Evolutionary conservation across 2,888 invertebrate genomes (phyloP).

Genomic region (Pseudeuparius sepicola): DNA sequence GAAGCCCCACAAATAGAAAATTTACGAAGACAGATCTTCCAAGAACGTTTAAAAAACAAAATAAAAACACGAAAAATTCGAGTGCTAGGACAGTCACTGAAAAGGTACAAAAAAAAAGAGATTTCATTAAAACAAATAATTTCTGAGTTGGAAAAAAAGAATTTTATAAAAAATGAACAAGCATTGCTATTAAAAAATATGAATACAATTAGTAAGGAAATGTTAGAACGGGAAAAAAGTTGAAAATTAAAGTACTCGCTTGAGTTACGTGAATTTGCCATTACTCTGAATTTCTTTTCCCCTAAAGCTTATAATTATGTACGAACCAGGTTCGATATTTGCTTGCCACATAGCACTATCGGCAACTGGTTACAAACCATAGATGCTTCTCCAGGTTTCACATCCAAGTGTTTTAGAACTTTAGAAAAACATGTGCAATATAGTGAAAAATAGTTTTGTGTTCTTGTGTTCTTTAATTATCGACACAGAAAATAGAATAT

Average conservation of each 20-base stretch:
- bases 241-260: slow-evolving; percentile 4
- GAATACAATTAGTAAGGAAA: background rate
- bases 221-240: background rate
- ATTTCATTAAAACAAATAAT: slow-evolving; percentile 1
- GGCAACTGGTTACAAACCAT: slow-evolving; percentile 29
- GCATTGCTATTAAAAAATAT: background rate
- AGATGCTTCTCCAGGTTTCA: slow-evolving; percentile 30
- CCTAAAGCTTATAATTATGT: slow-evolving; percentile 30
- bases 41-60: too few species aligned
- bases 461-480: too few species aligned
- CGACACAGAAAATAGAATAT: too few species aligned
- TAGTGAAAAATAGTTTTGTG: background rate
- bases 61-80: too few species aligned
- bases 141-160: too few species aligned
- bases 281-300: slow-evolving; percentile 16
- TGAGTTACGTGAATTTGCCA: slow-evolving; percentile 16
- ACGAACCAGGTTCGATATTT: slow-evolving; percentile 27
- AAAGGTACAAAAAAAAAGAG: background rate
- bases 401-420: slow-evolving; percentile 21
- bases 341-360: slow-evolving; percentile 29
- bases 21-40: too few species aligned
- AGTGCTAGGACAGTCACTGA: slow-evolving; percentile 2
- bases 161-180: too few species aligned
- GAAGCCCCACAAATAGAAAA: too few species aligned
- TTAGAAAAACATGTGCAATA: slow-evolving; percentile 1